Base-by-base conservation (phyloP, 37 sponge, comb jelly and placozoan species). In the Geodia barretti region DNA sequence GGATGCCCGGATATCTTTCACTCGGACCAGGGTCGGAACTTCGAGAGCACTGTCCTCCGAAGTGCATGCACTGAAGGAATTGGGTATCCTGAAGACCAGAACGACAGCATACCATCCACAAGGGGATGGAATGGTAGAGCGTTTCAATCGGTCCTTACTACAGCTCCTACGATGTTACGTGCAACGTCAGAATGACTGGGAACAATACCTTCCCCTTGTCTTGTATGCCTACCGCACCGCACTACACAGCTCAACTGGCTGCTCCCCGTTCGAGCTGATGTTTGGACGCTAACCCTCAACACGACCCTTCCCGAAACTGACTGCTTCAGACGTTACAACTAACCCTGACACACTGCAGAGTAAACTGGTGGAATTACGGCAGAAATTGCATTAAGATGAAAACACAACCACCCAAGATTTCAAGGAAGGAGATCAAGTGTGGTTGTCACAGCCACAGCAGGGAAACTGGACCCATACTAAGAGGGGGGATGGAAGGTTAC, bases 81-180 rank as follows among this genome's bases (percentile, higher is more conserved):
- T 90, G 61, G 90, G 90, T 17, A 39, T 90, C 5, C 21, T 24
- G 21, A 88, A 81, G 36, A 67, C 83, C 29, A n/a, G 74, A 20
- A 82, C 88, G 0, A 76, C 83, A 43, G 61, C 88, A 14, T 82
- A 82, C 26, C 88, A 88, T 35, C 79, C 88, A n/a, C 88, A 88
- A 77, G 77, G 78, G 20, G 83, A 88, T 81, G 83, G 90, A 21
- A 86, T 91, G 86, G 91, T 91, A n/a, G 91, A 91, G 43, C 32
- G 79, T 19, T 82, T 86, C 8, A 86, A 91, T 32, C 68, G 84
- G 3, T 74, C 79, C 25, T 58, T 91, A 0, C 63, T 87, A 0
- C 84, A 91, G 35, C 63, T 83, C 58, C 60, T 91, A 19, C 54
- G 84, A 32, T 24, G 80, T 11, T 91, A 87, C 68, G 72, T 83